Percentiles rank a stretch among this genome's conserved stretches.
These are phyloP conservation scores for Notamacropus eugenii DNA, from an alignment of 2,797 vertebrate species.

Conservation along the genomic window DNA sequence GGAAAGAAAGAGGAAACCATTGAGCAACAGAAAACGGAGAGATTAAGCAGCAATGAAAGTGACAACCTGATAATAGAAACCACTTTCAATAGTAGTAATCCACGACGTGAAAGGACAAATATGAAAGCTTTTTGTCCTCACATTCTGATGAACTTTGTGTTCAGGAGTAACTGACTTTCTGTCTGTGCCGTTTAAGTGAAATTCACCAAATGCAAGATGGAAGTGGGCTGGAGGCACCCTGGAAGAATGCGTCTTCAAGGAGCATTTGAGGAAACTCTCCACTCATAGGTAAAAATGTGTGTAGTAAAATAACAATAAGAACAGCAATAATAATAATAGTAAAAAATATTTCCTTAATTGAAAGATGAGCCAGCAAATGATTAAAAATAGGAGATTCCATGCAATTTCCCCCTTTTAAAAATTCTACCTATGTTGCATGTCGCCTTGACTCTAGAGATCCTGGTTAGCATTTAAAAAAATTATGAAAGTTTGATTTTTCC, in stretches of 20 bases:
- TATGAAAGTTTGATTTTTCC: conserved; percentile 66
- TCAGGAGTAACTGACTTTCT: conserved; percentile 64
- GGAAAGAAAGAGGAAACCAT: conserved; percentile 92
- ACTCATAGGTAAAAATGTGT: neutral
- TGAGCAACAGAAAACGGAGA: conserved; percentile 92
- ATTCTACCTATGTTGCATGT: conserved; percentile 16
- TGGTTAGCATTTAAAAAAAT: conserved; percentile 55
- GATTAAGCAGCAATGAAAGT: conserved; percentile 94
- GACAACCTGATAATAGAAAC: conserved; percentile 93
- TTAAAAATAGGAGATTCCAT: conserved; percentile 49
- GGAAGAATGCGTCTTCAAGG: conserved; percentile 52
- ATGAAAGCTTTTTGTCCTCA: conserved; percentile 91
- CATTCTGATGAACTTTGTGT: conserved; percentile 88
- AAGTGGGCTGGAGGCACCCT: conserved; percentile 43
- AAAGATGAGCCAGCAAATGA: conserved; percentile 57
- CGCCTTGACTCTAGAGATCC: conserved; percentile 23
- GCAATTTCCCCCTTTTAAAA: neutral
- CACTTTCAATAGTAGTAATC: conserved; percentile 92
- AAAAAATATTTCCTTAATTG: neutral
- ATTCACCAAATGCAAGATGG: neutral
- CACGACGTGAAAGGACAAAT: conserved; percentile 92
- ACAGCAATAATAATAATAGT: neutral
- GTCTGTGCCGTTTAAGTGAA: conserved; percentile 23
- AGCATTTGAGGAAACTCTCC: neutral
- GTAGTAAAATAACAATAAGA: neutral